These are phyloP conservation scores for Corydoras sp. DNA, from an alignment of 2,113 vertebrate genomes.

Conservation along the genomic window DNA sequence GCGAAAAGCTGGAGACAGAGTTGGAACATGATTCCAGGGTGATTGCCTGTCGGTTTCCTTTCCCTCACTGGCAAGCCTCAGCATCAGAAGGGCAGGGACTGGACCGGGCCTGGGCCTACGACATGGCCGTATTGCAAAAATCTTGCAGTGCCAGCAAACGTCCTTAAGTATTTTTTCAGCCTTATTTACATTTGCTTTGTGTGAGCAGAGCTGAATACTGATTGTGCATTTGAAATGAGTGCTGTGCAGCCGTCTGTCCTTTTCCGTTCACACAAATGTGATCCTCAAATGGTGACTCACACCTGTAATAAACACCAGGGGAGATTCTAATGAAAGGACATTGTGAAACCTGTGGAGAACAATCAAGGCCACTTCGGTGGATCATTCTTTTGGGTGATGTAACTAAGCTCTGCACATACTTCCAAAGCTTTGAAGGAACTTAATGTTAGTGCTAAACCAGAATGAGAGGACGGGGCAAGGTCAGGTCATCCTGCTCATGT, in stretches of 20 bases:
- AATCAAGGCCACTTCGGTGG: background rate
- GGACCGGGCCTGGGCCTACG: constrained; percentile 62
- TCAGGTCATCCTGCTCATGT: background rate
- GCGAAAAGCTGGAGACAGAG: constrained; percentile 62
- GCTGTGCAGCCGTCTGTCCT: background rate
- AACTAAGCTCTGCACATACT: background rate
- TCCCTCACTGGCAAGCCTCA: constrained; percentile 54
- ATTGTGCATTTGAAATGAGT: background rate
- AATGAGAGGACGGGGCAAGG: background rate
- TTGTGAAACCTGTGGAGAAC: background rate
- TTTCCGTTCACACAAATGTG: background rate
- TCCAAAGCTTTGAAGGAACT: background rate
- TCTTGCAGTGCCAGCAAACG: background rate
- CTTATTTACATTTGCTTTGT: background rate
- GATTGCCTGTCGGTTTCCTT: constrained; percentile 61
- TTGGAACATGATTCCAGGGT: constrained; percentile 55
- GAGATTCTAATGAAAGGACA: background rate
- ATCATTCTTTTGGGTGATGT: background rate
- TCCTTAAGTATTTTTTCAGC: background rate
- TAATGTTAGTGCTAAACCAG: background rate
- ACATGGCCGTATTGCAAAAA: constrained; percentile 51
- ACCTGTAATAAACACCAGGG: background rate
- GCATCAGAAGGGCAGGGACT: constrained; percentile 54
- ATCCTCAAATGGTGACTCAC: background rate
- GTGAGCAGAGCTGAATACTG: background rate